Percentiles rank a stretch among this genome's conserved stretches.
Conservation (phyloP, 2,113 vertebrate species). For the Onychorhynchus coronatus region DNA sequence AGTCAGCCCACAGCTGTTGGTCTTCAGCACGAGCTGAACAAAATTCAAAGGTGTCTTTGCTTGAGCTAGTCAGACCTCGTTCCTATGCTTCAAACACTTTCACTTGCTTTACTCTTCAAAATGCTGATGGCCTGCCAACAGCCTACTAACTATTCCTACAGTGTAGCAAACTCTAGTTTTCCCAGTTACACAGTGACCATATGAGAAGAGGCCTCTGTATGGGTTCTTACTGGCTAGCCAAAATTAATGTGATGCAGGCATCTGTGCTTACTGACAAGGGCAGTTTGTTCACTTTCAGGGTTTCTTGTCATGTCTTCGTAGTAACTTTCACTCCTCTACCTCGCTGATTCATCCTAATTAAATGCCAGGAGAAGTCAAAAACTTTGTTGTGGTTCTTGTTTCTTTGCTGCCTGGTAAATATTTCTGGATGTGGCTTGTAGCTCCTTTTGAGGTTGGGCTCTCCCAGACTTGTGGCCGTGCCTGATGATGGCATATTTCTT, state of each 20-base stretch:
- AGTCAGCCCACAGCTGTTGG: background rate
- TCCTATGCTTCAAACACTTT: background rate
- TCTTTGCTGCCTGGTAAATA: background rate
- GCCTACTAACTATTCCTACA: background rate
- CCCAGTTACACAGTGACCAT: background rate
- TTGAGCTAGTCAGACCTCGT: background rate
- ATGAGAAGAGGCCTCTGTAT: background rate
- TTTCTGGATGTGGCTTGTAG: background rate
- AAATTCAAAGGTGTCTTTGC: background rate
- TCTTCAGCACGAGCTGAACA: background rate
- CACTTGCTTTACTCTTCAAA: background rate
- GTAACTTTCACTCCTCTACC: background rate
- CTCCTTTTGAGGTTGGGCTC: background rate
- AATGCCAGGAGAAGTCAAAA: background rate
- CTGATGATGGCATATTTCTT: background rate
- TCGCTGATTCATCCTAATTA: background rate
- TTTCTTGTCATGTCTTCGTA: background rate
- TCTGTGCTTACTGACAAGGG: accelerated
- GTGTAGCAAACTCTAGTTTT: background rate
- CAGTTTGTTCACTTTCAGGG: background rate
- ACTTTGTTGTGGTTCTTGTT: background rate
- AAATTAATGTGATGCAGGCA: accelerated
- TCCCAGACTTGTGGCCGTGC: background rate
- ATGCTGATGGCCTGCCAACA: background rate
- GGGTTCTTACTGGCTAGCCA: background rate